Percentiles rank a stretch among this genome's conserved stretches.
Conservation (phyloP, 2,113 vertebrate genomes). For the Fukomys damarensis region DNA sequence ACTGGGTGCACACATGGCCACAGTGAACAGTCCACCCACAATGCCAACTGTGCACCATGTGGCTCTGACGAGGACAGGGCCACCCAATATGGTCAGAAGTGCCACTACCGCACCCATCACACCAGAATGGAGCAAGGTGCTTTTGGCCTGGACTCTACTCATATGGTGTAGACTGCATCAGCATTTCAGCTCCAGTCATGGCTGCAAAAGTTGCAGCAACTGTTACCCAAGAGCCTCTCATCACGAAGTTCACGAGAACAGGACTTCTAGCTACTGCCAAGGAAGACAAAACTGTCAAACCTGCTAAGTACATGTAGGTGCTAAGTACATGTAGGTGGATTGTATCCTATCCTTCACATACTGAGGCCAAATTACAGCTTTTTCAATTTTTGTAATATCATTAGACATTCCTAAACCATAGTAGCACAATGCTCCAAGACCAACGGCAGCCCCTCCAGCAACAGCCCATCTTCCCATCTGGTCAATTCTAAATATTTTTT, state of each 20-base stretch:
- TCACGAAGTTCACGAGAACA: slow-evolving; percentile 94
- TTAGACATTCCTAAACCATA: slow-evolving; percentile 98
- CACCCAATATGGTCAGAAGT: too few species aligned
- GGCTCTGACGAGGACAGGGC: too few species aligned
- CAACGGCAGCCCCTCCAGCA: slow-evolving; percentile 95
- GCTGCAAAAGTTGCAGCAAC: too few species aligned
- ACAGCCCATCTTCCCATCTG: slow-evolving; percentile 92
- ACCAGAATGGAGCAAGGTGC: too few species aligned
- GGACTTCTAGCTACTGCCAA: slow-evolving; percentile 93
- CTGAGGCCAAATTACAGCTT: slow-evolving; percentile 95
- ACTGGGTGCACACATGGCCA: too few species aligned
- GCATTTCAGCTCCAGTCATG: too few species aligned
- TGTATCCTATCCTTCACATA: slow-evolving; percentile 97
- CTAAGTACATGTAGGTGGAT: slow-evolving; percentile 97
- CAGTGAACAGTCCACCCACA: too few species aligned
- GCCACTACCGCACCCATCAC: too few species aligned
- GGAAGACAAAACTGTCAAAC: slow-evolving; percentile 94
- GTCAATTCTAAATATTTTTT: slow-evolving; percentile 91
- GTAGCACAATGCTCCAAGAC: slow-evolving; percentile 95
- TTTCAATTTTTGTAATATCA: slow-evolving; percentile 96
- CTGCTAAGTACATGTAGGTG: slow-evolving; percentile 94
- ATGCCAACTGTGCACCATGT: too few species aligned
- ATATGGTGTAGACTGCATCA: too few species aligned
- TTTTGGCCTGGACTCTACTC: too few species aligned
- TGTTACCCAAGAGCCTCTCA: slow-evolving; percentile 95